Evolutionary conservation across 1,140 invertebrate genomes (phyloP), one percentile per base, ranked within the genome.

Genomic region (Dryas iulia): DNA sequence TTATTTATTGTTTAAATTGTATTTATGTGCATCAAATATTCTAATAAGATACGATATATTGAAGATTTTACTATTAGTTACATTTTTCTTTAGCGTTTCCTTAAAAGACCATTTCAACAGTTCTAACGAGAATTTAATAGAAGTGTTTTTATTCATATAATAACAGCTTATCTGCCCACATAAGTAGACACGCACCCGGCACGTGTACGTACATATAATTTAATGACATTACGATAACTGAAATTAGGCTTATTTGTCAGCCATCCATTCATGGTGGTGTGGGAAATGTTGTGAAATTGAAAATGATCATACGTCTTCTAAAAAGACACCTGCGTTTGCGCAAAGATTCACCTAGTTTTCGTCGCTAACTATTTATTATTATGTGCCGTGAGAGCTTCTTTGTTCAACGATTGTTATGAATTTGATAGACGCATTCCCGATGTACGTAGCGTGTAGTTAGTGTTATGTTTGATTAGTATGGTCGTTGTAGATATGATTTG

Each of bases 331-430:
- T 75, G 77, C 83, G 81, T 83, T 90, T 91, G 89, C 87, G 89
- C 87, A 90, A 89, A 86, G 89, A 91, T 91, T 89, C 89, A 90
- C 89, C 89, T 91, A 91, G 87, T 91, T 91, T 91, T 90, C 83
- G 89, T 84, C 76, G 87, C 86, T 87, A 89, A 80, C 86, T 91
- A 90, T 91, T 91, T 86, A 91, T 91, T 90, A 86, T 86, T 86
- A 81, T 90, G 81, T 90, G 87, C 85, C 89, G 89, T 91, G 89
- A 79, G 89, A 91, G 66, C 68, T 77, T 83, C 86, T 88, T 88
- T 90, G 83, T 79, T 71, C 71, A 65, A 63, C 81, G 72, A 91
- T 89, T 91, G 87, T 91, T 86, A 67, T 79, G 71, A 67, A 70
- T 83, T 83, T 86, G 84, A 87, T 87, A 89, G 84, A 76, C 76